These are phyloP conservation scores for Micoletzkya japonica DNA, from an alignment of 2,888 invertebrate genomes.

Conservation along the genomic window DNA sequence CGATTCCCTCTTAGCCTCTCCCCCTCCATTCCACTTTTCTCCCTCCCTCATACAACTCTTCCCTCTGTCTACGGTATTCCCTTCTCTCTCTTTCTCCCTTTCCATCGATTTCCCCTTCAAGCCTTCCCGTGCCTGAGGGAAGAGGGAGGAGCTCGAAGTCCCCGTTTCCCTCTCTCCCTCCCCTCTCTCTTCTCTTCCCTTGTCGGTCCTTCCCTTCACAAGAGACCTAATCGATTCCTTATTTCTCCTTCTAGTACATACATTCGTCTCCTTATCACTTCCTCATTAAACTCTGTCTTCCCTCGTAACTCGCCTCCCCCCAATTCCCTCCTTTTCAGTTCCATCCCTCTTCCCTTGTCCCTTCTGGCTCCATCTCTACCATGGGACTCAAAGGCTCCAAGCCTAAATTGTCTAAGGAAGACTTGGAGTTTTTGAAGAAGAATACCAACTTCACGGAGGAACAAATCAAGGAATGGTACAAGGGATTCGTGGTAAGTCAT, in stretches of 20 bases:
- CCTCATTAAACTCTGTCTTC: not conserved
- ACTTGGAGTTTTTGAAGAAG: constrained; percentile 95
- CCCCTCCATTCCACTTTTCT: not conserved
- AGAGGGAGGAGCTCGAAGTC: not conserved
- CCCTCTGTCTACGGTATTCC: not conserved
- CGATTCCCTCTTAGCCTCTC: not conserved
- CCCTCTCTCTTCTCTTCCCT: not conserved
- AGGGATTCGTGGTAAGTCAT: constrained; percentile 91
- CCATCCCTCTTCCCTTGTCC: not conserved
- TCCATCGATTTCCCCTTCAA: constrained; percentile 14
- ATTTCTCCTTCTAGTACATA: not conserved
- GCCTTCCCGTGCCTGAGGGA: constrained; percentile 27
- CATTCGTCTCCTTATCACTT: not conserved
- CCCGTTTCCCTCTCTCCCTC: not conserved
- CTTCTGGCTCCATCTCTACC: constrained; percentile 15
- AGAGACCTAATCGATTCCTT: no score
- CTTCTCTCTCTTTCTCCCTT: constrained; percentile 11
- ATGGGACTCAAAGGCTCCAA: constrained; percentile 64
- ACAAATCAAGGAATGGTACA: constrained; percentile 99
- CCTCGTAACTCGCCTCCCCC: not conserved
- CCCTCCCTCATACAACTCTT: not conserved
- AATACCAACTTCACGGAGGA: constrained; percentile 97
- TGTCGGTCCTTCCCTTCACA: not conserved
- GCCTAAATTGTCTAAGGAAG: constrained; percentile 72
- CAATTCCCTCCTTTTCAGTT: constrained; percentile 1